Evolutionary conservation across 2,888 invertebrate species (phyloP), one percentile per base, ranked within the genome.

Genomic region (Helleia helle): DNA sequence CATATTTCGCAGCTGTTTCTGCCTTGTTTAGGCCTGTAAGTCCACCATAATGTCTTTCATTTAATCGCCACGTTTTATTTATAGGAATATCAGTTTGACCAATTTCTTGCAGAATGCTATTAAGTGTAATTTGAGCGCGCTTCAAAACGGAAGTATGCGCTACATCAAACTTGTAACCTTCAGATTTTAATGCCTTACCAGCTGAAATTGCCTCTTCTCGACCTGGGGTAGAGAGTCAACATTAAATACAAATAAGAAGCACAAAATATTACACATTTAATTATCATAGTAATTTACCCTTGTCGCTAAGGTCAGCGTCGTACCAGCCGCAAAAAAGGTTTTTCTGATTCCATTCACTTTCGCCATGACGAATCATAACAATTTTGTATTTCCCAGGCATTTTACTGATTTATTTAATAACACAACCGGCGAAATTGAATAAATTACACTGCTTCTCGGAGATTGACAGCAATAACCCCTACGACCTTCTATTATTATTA

Each of bases 11-110:
- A 37, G 94, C 94, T 12, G 94, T 93, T 71, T 94, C 93, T 0
- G 92, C 88, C 68, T 95, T 95, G 62, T 95, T 93, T 45, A 93
- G 86, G 1, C 95, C 95, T 7, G 94, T 95, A 4, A 95, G 87
- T 27, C 92, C 92, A 38, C 95, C 95, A 58, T 95, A 95, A 62
- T 95, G 95, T 44, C 95, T 89, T 69, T 95, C 95, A 58, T 95
- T 95, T 17, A 95, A 76, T 8, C 94, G 87, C 95, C 95, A 95
- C 6, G 93, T 91, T 60, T 90, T 90, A 3, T 86, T 65, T 4
- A 91, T 74, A 0, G 91, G 90, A 48, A 95, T 70, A 50, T 88
- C 85, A n/a, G 88, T 66, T 57, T 92, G 91, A 1, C 86, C 88
- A 28, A 91, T 86, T 59, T 90, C 89, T 43, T 88, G 76, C 4